Percentiles rank a stretch among this genome's conserved stretches.
These are phyloP conservation scores for Philopotamus ludificatus DNA, from an alignment of 1,140 invertebrate genomes.

Conservation along the genomic window DNA sequence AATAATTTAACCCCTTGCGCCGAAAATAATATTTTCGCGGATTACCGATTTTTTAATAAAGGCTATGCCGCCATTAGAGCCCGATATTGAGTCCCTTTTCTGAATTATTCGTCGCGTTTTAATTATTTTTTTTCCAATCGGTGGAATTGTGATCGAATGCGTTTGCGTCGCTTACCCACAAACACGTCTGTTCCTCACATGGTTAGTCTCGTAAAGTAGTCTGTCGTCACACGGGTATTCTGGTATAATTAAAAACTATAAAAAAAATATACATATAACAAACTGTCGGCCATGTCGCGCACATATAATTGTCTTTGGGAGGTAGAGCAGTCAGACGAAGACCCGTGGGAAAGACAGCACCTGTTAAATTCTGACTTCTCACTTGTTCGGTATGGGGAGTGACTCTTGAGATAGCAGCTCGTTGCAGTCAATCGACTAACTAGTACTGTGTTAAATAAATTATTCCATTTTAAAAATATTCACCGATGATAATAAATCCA, in stretches of 20 bases:
- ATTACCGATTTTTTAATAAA: slow-evolving; percentile 26
- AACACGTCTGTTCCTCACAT: no score
- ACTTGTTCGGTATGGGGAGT: no score
- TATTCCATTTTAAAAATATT: no score
- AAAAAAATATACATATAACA: slow-evolving; percentile 21
- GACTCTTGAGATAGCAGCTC: no score
- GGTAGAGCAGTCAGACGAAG: slow-evolving; percentile 8
- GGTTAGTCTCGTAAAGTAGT: slow-evolving; percentile 5
- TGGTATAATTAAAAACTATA: slow-evolving; percentile 6
- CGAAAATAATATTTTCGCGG: slow-evolving; percentile 23
- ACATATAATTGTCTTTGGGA: slow-evolving; percentile 24
- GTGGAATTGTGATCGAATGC: not conserved
- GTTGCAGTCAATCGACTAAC: no score
- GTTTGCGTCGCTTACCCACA: not conserved
- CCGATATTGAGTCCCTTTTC: slow-evolving; percentile 8
- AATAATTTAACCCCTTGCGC: slow-evolving; percentile 21
- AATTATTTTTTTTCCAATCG: not conserved
- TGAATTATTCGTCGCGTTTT: no score
- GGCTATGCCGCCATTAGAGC: slow-evolving; percentile 15
- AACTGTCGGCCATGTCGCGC: not conserved
- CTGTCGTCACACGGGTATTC: slow-evolving; percentile 18
- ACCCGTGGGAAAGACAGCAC: slow-evolving; percentile 32
- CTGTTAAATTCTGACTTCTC: slow-evolving; percentile 22
- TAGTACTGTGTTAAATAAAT: no score
- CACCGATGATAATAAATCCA: no score